These are phyloP conservation scores for Epinotia demarniana DNA, from an alignment of 2,888 invertebrate genomes.

Conservation along the genomic window DNA sequence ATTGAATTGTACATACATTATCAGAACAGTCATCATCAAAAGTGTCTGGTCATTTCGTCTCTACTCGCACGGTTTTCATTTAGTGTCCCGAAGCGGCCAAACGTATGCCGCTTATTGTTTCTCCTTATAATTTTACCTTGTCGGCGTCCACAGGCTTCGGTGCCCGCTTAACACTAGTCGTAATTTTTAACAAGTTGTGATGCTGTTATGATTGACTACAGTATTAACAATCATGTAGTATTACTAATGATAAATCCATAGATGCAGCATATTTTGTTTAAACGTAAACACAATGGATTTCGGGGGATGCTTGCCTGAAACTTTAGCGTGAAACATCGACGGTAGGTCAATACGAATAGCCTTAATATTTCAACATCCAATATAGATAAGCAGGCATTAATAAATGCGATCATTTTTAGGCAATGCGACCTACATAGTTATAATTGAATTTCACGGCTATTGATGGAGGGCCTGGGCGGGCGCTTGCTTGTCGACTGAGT, in stretches of 20 bases:
- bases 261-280: too few relatives aligned
- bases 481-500: conserved; percentile 70
- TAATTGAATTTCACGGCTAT: conserved; percentile 79
- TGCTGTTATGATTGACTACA: too few relatives aligned
- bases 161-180: too few relatives aligned
- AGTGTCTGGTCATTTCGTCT: neutral
- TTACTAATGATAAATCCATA: too few relatives aligned
- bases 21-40: conserved; percentile 10
- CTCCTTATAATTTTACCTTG: too few relatives aligned
- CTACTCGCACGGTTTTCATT: too few relatives aligned
- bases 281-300: too few relatives aligned
- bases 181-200: too few relatives aligned
- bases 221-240: too few relatives aligned
- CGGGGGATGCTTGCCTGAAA: neutral
- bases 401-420: conserved; percentile 54
- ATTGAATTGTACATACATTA: conserved; percentile 32
- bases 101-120: too few relatives aligned
- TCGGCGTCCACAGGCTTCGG: too few relatives aligned
- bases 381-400: conserved; percentile 27
- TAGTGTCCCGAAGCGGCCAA: too few relatives aligned
- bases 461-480: conserved; percentile 79
- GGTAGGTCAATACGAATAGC: conserved; percentile 1
- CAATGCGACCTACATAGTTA: conserved; percentile 65
- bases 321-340: neutral
- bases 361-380: conserved; percentile 26